Conservation (phyloP, 2,888 invertebrate species). For the Brachypalpus laphriformis region DNA sequence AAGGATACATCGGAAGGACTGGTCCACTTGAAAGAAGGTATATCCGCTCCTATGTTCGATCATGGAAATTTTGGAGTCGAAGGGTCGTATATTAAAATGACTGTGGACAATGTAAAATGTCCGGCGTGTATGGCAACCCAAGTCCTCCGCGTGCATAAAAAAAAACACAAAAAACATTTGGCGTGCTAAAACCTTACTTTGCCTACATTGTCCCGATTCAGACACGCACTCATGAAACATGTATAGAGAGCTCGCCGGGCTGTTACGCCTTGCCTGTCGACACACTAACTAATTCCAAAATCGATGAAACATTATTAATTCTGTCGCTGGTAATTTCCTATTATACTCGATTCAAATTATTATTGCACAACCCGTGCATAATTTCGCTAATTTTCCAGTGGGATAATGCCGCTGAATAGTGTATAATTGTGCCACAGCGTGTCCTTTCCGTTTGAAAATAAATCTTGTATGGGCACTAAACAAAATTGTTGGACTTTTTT, state of each 20-base stretch:
- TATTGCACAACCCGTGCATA: slow-evolving; percentile 53
- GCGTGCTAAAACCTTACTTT: not conserved
- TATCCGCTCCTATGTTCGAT: too few relatives aligned
- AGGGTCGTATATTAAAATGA: too few relatives aligned
- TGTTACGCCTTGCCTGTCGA: slow-evolving; percentile 35
- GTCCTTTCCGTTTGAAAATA: not conserved
- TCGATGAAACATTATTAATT: slow-evolving; percentile 64
- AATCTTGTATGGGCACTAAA: slow-evolving; percentile 6
- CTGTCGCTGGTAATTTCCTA: slow-evolving; percentile 61
- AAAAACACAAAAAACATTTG: not conserved
- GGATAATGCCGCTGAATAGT: slow-evolving; percentile 4
- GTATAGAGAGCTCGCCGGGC: slow-evolving; percentile 4
- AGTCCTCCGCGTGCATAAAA: not conserved
- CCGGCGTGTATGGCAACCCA: too few relatives aligned
- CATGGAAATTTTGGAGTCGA: too few relatives aligned
- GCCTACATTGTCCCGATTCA: slow-evolving; percentile 12
- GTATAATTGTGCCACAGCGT: not conserved
- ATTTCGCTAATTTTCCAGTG: slow-evolving; percentile 47
- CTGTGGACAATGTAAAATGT: too few relatives aligned
- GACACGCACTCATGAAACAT: slow-evolving; percentile 22
- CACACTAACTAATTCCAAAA: slow-evolving; percentile 64
- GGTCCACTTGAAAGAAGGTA: too few relatives aligned
- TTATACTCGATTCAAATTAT: slow-evolving; percentile 53
- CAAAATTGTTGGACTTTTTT: slow-evolving; percentile 27
- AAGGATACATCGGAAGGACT: too few relatives aligned